Conservation (phyloP, 2,797 vertebrate species). For the Chloroceryle amazona region DNA sequence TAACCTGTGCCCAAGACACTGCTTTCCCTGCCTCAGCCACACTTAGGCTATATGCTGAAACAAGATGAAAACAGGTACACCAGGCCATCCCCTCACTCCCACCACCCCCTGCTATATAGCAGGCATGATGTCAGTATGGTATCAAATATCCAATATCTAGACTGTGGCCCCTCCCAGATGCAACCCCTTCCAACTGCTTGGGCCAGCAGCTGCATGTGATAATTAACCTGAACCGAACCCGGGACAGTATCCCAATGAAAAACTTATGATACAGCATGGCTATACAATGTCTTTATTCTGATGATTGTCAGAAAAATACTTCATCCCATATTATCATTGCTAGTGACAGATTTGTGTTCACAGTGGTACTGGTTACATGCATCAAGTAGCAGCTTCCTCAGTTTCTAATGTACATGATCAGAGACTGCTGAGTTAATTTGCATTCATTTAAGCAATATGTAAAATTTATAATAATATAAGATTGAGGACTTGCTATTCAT, state of each 20-base stretch:
- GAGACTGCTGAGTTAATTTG: neutral
- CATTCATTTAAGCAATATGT: neutral
- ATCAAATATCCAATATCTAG: no score
- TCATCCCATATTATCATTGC: neutral
- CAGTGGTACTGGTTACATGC: neutral
- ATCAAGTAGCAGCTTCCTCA: neutral
- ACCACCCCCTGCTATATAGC: no score
- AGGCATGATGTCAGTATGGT: no score
- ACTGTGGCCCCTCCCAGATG: no score
- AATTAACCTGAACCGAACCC: no score
- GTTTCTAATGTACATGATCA: neutral
- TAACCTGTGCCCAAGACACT: no score
- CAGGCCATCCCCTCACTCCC: no score
- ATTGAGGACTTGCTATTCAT: neutral
- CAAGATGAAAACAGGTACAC: no score
- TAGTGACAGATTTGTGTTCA: neutral
- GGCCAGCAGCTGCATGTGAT: no score
- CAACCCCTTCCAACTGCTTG: no score
- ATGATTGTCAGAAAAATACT: neutral
- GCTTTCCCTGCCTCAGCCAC: no score
- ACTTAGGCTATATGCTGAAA: no score
- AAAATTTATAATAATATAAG: neutral
- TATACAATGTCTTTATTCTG: neutral
- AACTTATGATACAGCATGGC: neutral
- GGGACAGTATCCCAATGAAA: neutral